Percentiles rank a stretch among this genome's conserved stretches.
These are phyloP conservation scores for Alethe castanea DNA, from an alignment of 2,113 vertebrate species.

Conservation along the genomic window DNA sequence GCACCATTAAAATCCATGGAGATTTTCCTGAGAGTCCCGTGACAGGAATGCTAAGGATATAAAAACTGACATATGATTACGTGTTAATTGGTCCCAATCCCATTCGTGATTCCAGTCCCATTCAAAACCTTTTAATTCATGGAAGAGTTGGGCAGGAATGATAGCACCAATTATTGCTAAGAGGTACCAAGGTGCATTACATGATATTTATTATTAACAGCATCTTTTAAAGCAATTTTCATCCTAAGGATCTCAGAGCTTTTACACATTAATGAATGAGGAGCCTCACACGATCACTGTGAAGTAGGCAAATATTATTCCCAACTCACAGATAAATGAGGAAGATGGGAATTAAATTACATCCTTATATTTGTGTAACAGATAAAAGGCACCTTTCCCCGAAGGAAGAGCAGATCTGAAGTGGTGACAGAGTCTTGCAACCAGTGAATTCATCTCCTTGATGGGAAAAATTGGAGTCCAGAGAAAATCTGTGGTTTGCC, in stretches of 20 bases:
- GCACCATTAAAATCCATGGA: conserved; percentile 24
- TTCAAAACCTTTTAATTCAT: conserved; percentile 56
- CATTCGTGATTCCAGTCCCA: background rate
- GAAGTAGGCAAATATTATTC: conserved; percentile 34
- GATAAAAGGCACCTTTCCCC: background rate
- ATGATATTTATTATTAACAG: conserved; percentile 57
- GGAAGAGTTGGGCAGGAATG: conserved; percentile 13
- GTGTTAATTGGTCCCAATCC: conserved; percentile 33
- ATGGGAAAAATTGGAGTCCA: background rate
- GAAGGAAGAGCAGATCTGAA: background rate
- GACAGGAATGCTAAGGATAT: conserved; percentile 7
- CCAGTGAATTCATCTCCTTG: background rate
- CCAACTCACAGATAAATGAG: background rate
- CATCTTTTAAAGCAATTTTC: conserved; percentile 45
- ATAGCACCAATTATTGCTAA: conserved; percentile 42
- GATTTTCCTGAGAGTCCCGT: background rate
- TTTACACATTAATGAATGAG: conserved; percentile 39
- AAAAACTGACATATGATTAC: conserved; percentile 14
- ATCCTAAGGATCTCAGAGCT: conserved; percentile 34
- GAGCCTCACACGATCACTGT: background rate
- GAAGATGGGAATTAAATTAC: background rate
- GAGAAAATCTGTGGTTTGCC: background rate
- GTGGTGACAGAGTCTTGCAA: background rate
- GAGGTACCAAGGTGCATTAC: conserved; percentile 51
- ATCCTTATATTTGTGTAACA: background rate